Conservation (phyloP, 1,140 invertebrate genomes). For the Ceratina australensis region DNA sequence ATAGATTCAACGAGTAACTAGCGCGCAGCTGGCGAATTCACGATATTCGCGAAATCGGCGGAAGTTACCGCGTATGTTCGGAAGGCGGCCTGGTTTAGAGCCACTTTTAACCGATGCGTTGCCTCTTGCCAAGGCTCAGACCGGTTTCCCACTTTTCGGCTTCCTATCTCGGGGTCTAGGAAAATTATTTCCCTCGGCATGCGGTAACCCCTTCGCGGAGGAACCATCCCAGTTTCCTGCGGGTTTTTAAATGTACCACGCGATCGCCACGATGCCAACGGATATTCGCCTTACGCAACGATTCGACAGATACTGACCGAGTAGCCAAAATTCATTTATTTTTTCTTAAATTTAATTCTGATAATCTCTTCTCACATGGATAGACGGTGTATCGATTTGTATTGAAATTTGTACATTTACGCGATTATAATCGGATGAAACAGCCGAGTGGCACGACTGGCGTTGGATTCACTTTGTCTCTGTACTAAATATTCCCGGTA, state of each 20-base stretch:
- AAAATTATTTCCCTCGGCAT: neutral
- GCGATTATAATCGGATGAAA: neutral
- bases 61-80: slow-evolving; percentile 3
- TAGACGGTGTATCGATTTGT: no score
- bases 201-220: neutral
- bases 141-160: neutral
- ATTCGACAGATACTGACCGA: neutral
- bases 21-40: slow-evolving; percentile 5
- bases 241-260: slow-evolving; percentile 1
- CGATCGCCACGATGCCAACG: neutral
- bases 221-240: neutral
- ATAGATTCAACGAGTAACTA: slow-evolving; percentile 1
- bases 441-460: neutral
- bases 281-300: neutral
- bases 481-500: slow-evolving; percentile 41
- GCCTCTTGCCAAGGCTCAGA: slow-evolving; percentile 3
- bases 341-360: no score
- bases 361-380: no score
- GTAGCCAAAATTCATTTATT: neutral
- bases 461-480: slow-evolving; percentile 15
- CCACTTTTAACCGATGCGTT: neutral
- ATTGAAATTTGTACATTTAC: no score
- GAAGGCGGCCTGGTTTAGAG: neutral
- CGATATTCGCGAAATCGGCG: slow-evolving; percentile 1
- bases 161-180: neutral